Base-by-base conservation (phyloP, 2,888 invertebrate genomes). In the Apamea crenata region DNA sequence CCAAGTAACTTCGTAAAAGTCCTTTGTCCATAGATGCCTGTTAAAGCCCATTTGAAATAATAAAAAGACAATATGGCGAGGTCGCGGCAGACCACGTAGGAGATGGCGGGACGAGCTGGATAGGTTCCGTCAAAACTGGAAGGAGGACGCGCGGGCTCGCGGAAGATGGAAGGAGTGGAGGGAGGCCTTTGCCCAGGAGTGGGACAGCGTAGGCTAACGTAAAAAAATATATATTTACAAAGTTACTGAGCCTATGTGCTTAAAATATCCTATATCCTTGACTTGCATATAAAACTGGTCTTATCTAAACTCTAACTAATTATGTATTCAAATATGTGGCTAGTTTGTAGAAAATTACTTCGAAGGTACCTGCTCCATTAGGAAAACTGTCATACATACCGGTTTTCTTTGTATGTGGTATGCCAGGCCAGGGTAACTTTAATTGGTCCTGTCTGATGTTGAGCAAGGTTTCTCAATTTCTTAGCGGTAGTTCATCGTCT, bases 311-410 rank as follows among this genome's bases (percentile, higher is more conserved):
- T 70, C 12, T 5, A 25, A 32, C 25, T 59, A 59, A 78, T 50
- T 73, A 61, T 44, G 6, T 36, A 50, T 81, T 68, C 32, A 65
- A 59, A 44, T 75, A 70, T 29, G 32, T 56, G 53, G 47, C n/a
- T 80, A 63, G 68, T 72, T 77, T 81, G 40, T 68, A n/a, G 59
- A 61, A 82, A 78, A 77, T 77, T 77, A 12, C 18, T 59, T 21
- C 12, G 32, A n/a, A 56, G 6, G 10, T 70, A 70, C 10, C 10
- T 21, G 32, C 40, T 40, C 2, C n/a, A 59, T 44, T 61, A 66
- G 79, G n/a, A 67, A 61, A 74, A 61, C 18, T 21, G 0, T 50
- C 18, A n/a, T 36, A 47, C 18, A 25, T 47, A 21, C 44, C 10
- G n/a, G 53, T 70, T 78, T 78, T 78, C 32, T 53, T 65, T 65